phyloP scores from a whole-genome alignment of 2,888 invertebrate genomes.

The Odontomyia ornata region DNA sequence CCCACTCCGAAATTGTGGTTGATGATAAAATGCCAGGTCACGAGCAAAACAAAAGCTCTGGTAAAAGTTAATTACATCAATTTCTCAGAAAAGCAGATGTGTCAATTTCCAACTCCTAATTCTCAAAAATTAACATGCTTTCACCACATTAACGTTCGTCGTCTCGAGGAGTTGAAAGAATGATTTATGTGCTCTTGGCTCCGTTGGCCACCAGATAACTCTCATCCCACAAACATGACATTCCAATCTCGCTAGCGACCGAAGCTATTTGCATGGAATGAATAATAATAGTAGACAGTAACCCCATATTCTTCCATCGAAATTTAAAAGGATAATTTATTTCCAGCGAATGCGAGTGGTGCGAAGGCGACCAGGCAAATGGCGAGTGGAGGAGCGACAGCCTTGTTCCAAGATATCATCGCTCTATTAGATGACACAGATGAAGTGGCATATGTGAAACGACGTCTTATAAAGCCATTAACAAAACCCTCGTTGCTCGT shows the following conservation, averaged over 20 bases:
- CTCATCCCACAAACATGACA: constrained; percentile 15
- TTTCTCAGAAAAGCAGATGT: too few species aligned
- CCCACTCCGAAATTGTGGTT: too few species aligned
- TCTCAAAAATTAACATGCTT: background rate
- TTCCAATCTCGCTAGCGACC: constrained; percentile 27
- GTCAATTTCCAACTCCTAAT: background rate
- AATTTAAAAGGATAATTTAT: constrained; percentile 20
- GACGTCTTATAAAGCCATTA: constrained; percentile 21
- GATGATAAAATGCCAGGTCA: too few species aligned
- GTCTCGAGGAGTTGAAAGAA: constrained; percentile 1
- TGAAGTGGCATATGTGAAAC: constrained; percentile 33
- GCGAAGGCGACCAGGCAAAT: background rate
- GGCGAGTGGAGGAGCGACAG: background rate
- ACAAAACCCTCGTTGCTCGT: background rate
- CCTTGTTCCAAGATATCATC: constrained; percentile 9
- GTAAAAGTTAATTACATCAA: too few species aligned
- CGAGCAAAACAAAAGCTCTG: too few species aligned
- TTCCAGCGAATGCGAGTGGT: background rate
- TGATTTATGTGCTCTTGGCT: constrained; percentile 5
- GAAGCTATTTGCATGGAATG: constrained; percentile 17
- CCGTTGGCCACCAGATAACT: background rate
- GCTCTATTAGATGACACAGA: constrained; percentile 24
- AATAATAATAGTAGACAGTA: constrained; percentile 16
- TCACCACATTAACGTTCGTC: background rate
- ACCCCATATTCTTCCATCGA: background rate